Conservation (phyloP, 2,888 invertebrate genomes). For the Mactromeris polynyma region DNA sequence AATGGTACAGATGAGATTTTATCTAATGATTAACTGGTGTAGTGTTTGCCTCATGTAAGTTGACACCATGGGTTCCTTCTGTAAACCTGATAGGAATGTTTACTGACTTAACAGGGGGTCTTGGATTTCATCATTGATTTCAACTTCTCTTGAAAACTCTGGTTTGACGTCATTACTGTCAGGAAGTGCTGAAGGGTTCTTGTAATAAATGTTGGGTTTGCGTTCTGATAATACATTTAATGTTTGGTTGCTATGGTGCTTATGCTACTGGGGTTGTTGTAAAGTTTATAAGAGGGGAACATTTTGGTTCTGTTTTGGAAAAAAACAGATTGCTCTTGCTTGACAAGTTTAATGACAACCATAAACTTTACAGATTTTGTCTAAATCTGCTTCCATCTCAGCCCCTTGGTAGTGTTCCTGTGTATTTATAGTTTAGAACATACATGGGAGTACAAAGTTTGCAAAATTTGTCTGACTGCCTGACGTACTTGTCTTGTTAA, state of each 20-base stretch:
- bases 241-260: too few relatives aligned
- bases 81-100: not conserved
- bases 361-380: too few relatives aligned
- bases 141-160: not conserved
- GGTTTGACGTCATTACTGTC: not conserved
- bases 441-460: too few relatives aligned
- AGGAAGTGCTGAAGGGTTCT: not conserved
- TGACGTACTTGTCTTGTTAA: too few relatives aligned
- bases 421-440: too few relatives aligned
- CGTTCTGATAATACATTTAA: too few relatives aligned
- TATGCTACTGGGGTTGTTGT: not conserved
- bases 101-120: not conserved
- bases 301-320: not conserved
- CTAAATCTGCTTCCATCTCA: too few relatives aligned
- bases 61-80: not conserved
- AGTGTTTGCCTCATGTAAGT: not conserved
- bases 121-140: not conserved
- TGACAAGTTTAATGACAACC: too few relatives aligned
- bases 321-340: not conserved
- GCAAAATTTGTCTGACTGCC: too few relatives aligned
- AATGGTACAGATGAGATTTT: not conserved
- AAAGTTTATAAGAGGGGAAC: not conserved
- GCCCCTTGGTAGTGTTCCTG: too few relatives aligned
- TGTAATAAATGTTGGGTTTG: not conserved
- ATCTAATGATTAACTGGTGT: not conserved